These are phyloP conservation scores for Lordiphosa fenestrarum DNA, from an alignment of 2,888 invertebrate genomes.

Conservation along the genomic window DNA sequence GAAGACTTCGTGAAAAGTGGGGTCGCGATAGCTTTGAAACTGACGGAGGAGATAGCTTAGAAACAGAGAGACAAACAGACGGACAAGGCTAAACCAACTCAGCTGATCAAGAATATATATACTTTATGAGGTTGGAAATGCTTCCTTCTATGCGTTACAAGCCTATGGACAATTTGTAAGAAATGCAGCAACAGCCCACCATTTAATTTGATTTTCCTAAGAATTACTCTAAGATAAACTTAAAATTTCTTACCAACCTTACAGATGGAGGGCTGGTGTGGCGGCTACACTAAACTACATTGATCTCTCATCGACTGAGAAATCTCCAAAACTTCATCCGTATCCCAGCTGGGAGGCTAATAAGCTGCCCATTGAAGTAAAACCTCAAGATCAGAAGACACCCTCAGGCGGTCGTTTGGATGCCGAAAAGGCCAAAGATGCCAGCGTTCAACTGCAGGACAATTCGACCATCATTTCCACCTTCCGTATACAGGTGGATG, in stretches of 20 bases:
- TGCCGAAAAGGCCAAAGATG: constrained; percentile 79
- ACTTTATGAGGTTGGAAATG: too few relatives aligned
- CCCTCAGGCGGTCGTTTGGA: constrained; percentile 75
- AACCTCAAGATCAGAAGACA: constrained; percentile 59
- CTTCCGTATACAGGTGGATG: constrained; percentile 87
- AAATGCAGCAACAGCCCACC: too few relatives aligned
- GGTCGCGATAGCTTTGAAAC: too few relatives aligned
- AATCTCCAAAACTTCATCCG: constrained; percentile 87
- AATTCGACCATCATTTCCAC: constrained; percentile 86
- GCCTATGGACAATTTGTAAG: too few relatives aligned
- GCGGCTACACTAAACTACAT: constrained; percentile 87
- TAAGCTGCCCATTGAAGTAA: constrained; percentile 85
- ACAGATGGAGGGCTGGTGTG: constrained; percentile 86
- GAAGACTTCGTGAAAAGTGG: too few relatives aligned
- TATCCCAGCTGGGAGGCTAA: constrained; percentile 91
- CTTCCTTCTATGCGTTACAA: too few relatives aligned
- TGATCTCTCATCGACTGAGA: constrained; percentile 82
- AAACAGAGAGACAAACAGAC: too few relatives aligned
- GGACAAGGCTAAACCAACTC: too few relatives aligned
- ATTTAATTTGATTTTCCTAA: too few relatives aligned
- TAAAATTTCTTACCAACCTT: too few relatives aligned
- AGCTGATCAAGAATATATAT: too few relatives aligned
- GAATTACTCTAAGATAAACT: background rate
- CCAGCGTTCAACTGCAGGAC: constrained; percentile 81
- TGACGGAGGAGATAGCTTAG: too few relatives aligned